These are phyloP conservation scores for Semnornis frantzii DNA, from an alignment of 2,113 vertebrate genomes.

Conservation along the genomic window DNA sequence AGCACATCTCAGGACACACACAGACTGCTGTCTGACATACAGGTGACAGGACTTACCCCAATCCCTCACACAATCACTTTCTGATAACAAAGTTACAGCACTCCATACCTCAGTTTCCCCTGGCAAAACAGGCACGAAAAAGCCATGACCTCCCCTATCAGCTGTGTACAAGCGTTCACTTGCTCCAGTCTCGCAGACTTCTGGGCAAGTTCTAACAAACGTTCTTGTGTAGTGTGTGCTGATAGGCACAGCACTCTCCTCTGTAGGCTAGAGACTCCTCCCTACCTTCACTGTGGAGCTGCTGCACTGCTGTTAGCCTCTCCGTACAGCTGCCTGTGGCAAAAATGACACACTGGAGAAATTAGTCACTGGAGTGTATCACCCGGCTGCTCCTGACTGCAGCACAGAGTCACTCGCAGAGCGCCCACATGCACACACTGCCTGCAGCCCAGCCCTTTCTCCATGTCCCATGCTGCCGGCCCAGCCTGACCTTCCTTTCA, in stretches of 20 bases:
- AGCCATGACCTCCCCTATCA: neutral
- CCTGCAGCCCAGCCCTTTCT: neutral
- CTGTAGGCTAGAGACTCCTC: neutral
- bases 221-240: neutral
- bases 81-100: neutral
- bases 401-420: neutral
- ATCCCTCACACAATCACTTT: neutral
- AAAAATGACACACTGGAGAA: neutral
- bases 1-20: neutral
- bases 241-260: neutral
- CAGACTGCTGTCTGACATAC: neutral
- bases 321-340: neutral
- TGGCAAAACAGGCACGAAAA: neutral
- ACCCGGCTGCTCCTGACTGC: neutral
- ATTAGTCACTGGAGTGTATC: neutral
- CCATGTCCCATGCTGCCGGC: constrained; percentile 15
- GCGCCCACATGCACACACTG: neutral
- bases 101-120: constrained; percentile 49
- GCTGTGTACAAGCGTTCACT: neutral
- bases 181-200: neutral
- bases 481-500: constrained; percentile 41
- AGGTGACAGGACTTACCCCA: neutral
- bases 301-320: neutral
- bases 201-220: constrained; percentile 35
- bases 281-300: neutral